Base-by-base conservation (phyloP, 2,888 invertebrate species). In the Limnephilus lunatus region DNA sequence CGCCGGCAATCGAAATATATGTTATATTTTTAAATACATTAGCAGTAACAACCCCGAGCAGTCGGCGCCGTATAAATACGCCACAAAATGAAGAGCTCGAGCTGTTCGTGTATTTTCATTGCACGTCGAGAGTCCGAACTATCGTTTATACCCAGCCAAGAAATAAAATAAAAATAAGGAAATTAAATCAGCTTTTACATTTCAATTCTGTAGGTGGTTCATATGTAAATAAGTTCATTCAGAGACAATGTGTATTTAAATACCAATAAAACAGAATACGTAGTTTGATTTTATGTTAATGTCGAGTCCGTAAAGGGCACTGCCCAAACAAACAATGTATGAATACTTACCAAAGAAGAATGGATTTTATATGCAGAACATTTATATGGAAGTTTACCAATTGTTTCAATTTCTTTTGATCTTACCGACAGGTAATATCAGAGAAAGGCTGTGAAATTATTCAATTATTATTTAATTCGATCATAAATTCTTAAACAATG, bases 211-310 rank as follows among this genome's bases (percentile, higher is more conserved):
- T 88, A 53, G 68, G 88, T 31, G 15, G 88, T 80, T 32, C 30
- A 14, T 80, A 88, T 88, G 68, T 31, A 81, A 80, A 80, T 80
- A 89, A 30, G 88, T 86, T 31, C 80, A 89, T 89, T 89, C 44
- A 81, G 32, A 80, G 31, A 89, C 88, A 81, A 89, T 89, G 81
- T 35, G 80, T 89, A 81, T 89, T 89, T 89, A 89, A 89, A 89
- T 89, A 89, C 80, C 81, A 89, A 89, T 89, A 89, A 89, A 89
- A 81, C 81, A 39, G 35, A 80, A 44, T 81, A 32, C 19, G 88
- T n/a, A 81, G 32, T 89, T 89, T 35, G 30, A 14, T 31, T 87
- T 80, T 80, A 80, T 89, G 88, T 68, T 80, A 89, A 89, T 89
- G 81, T 53, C 14, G 32, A 80, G 68, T 80, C 68, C 88, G 32